Percentiles rank a stretch among this genome's conserved stretches.
phyloP scores from a whole-genome alignment of 1,140 invertebrate species.

The Euwallacea fornicatus region DNA sequence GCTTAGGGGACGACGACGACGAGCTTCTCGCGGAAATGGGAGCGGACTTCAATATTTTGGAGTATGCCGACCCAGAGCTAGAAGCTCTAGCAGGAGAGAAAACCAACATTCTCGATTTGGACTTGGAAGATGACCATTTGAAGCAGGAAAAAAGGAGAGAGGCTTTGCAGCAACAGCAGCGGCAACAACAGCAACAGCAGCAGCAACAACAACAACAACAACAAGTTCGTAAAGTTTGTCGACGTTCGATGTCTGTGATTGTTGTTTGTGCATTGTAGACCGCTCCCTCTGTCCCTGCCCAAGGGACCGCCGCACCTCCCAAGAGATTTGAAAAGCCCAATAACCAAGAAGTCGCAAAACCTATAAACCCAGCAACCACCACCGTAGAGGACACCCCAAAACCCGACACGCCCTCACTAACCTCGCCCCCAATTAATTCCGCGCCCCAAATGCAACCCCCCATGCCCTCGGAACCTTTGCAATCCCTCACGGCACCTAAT shows the following conservation, averaged over 20 bases:
- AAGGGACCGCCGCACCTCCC: background rate
- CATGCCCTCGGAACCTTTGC: background rate
- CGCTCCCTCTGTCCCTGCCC: background rate
- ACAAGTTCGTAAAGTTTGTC: constrained; percentile 2
- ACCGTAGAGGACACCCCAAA: background rate
- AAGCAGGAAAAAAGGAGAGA: constrained; percentile 61
- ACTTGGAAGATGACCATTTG: constrained; percentile 70
- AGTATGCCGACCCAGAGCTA: constrained; percentile 94
- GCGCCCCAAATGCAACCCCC: background rate
- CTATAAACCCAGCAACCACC: background rate
- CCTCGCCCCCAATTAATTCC: background rate
- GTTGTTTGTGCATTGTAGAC: no score
- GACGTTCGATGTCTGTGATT: no score
- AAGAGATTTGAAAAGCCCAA: background rate
- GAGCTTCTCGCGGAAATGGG: constrained; percentile 88
- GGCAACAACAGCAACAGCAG: constrained; percentile 21
- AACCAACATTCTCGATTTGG: constrained; percentile 71
- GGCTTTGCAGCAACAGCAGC: constrained; percentile 22
- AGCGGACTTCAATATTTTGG: constrained; percentile 92
- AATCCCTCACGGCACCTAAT: background rate
- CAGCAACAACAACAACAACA: constrained; percentile 14
- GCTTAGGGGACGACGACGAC: constrained; percentile 83
- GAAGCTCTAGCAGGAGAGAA: constrained; percentile 75
- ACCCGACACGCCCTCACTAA: background rate
- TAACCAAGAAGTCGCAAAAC: background rate